A percentile compares a stretch with the other conserved stretches of the same genome.
phyloP scores from a whole-genome alignment of 2,113 vertebrate species.

The Chloebia gouldiae region DNA sequence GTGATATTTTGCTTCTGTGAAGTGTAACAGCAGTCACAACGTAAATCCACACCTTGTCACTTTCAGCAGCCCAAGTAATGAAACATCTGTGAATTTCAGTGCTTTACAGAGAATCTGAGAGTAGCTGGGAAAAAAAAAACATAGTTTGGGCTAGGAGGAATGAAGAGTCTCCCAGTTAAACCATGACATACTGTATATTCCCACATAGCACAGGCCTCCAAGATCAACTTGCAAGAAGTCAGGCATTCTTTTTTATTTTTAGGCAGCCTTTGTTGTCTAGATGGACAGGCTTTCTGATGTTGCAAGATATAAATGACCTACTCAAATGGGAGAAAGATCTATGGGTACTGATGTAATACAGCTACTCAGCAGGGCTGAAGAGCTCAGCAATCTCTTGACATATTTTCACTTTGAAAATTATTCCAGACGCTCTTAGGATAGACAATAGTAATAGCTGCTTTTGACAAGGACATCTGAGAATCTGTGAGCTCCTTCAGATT shows the following conservation, averaged over 20 bases:
- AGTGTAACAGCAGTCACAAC: background rate
- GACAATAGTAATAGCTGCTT: background rate
- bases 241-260: background rate
- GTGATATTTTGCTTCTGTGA: background rate
- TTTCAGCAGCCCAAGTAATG: background rate
- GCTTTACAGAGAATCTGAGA: background rate
- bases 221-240: background rate
- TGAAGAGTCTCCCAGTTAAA: background rate
- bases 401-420: background rate
- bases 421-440: background rate
- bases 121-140: background rate
- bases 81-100: background rate
- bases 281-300: background rate
- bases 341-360: background rate
- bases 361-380: background rate
- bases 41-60: slow-evolving; percentile 29
- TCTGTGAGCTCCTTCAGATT: background rate
- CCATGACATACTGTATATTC: background rate
- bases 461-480: background rate
- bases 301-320: background rate
- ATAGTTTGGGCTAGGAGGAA: background rate
- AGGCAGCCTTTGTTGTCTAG: background rate
- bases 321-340: background rate
- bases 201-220: background rate
- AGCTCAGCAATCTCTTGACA: background rate